These are phyloP conservation scores for Alethe castanea DNA, from an alignment of 2,113 vertebrate genomes.

Conservation along the genomic window DNA sequence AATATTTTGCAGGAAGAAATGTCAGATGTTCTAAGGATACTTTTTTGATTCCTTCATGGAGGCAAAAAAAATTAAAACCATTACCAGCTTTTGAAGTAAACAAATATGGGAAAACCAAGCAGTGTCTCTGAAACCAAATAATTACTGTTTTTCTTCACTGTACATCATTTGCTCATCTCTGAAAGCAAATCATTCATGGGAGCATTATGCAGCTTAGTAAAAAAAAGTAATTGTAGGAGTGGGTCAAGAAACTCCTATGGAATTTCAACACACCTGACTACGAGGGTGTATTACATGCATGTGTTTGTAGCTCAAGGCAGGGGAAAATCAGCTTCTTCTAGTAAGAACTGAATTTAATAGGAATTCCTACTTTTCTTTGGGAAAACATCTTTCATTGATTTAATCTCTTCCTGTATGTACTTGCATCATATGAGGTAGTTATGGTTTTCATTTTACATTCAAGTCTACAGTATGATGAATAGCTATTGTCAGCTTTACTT, in stretches of 20 bases:
- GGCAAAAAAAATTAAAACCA: neutral
- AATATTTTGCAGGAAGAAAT: neutral
- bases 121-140: neutral
- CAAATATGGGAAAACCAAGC: neutral
- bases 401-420: slow-evolving; percentile 63
- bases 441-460: slow-evolving; percentile 72
- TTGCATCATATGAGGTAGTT: slow-evolving; percentile 55
- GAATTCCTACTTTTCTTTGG: slow-evolving; percentile 66
- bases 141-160: neutral
- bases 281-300: neutral
- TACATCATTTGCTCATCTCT: neutral
- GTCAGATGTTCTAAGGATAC: neutral
- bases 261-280: neutral
- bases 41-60: neutral
- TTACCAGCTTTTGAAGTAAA: neutral
- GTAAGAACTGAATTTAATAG: slow-evolving; percentile 62
- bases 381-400: slow-evolving; percentile 76
- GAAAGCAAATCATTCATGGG: neutral
- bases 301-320: neutral
- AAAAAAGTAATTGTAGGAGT: neutral
- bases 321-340: neutral
- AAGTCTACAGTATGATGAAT: slow-evolving; percentile 65
- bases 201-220: neutral
- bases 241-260: neutral
- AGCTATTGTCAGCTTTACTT: slow-evolving; percentile 67